Percentiles rank a stretch among this genome's conserved stretches.
Conservation (phyloP, 2,888 invertebrate species). For the Synergus gifuensis region DNA sequence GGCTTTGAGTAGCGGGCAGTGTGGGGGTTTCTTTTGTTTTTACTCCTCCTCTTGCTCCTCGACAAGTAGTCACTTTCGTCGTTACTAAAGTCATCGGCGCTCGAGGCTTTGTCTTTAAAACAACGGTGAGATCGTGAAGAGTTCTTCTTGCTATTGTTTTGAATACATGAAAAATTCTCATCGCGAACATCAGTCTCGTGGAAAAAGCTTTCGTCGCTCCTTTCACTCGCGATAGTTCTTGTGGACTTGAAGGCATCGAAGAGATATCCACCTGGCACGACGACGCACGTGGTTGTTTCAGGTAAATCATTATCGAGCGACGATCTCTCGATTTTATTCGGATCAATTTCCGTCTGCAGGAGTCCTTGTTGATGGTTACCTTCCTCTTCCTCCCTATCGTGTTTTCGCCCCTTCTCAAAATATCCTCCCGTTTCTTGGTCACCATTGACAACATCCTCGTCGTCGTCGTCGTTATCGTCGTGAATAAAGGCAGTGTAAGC, state of each 20-base stretch:
- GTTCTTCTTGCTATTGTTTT: conserved; percentile 26
- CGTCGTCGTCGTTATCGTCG: conserved; percentile 52
- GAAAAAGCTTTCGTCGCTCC: conserved; percentile 33
- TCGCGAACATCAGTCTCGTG: conserved; percentile 42
- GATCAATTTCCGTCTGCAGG: conserved; percentile 1
- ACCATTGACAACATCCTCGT: conserved; percentile 37
- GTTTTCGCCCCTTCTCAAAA: conserved; percentile 11
- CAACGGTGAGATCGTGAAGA: conserved; percentile 14
- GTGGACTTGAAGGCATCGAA: conserved; percentile 30
- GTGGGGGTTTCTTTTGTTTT: conserved; percentile 50
- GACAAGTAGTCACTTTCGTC: conserved; percentile 27
- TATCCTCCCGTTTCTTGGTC: neutral
- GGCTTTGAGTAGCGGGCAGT: conserved; percentile 61
- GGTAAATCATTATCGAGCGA: conserved; percentile 19
- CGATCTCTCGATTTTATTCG: neutral
- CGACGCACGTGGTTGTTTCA: conserved; percentile 40
- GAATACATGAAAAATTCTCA: conserved; percentile 32
- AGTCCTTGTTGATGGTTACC: neutral
- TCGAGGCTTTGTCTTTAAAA: conserved; percentile 38
- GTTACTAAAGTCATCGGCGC: conserved; percentile 37
- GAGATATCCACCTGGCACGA: conserved; percentile 29
- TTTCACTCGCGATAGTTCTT: conserved; percentile 31
- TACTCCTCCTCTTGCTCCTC: conserved; percentile 10
- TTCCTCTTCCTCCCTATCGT: neutral
- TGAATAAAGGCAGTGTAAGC: conserved; percentile 69